Conservation (phyloP, 2,797 vertebrate species). For the Saxicola maurus region DNA sequence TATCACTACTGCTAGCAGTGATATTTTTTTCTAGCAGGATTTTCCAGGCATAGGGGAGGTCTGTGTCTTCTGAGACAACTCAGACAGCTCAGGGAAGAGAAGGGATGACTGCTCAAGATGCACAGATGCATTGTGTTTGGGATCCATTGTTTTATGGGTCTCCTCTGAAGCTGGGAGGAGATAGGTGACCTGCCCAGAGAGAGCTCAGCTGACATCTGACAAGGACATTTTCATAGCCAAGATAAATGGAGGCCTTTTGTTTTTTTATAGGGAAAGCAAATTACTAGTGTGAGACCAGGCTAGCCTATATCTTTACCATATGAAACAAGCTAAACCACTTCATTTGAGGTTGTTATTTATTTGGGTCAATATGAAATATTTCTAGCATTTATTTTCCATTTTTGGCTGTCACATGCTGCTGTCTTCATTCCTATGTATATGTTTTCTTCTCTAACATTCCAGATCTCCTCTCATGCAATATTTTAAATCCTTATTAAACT, state of each 20-base stretch:
- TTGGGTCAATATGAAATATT: not conserved
- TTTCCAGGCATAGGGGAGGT: not conserved
- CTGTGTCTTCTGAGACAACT: not conserved
- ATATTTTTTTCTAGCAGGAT: not conserved
- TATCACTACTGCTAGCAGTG: not conserved
- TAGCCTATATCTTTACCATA: not conserved
- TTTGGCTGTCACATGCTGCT: not conserved
- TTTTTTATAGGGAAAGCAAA: not conserved
- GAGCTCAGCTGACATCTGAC: not conserved
- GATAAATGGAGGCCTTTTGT: not conserved
- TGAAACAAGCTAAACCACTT: not conserved
- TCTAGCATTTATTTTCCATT: not conserved
- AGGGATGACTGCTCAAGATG: not conserved
- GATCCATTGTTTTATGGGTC: not conserved
- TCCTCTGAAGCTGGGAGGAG: not conserved
- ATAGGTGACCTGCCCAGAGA: not conserved
- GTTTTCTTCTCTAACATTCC: not conserved
- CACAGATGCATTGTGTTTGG: rapidly evolving
- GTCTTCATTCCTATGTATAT: not conserved
- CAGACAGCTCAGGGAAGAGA: not conserved
- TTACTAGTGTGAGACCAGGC: not conserved
- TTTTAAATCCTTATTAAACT: constrained; percentile 19
- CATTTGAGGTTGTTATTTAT: not conserved
- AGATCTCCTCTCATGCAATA: not conserved
- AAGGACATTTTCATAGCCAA: not conserved